These are phyloP conservation scores for Vollenhovia emeryi DNA, from an alignment of 1,140 invertebrate genomes.

Conservation along the genomic window DNA sequence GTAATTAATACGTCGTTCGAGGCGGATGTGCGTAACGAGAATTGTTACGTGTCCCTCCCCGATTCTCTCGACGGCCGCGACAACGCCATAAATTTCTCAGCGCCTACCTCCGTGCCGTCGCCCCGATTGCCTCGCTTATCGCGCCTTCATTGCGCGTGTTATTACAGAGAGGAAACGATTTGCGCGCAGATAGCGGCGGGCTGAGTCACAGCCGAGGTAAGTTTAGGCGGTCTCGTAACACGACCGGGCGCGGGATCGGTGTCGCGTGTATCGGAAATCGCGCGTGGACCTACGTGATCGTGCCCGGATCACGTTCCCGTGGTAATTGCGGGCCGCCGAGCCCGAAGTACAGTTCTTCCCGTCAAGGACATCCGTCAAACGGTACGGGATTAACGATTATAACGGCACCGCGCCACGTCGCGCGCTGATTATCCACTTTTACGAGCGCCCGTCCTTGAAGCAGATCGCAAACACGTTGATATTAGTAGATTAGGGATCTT, in stretches of 20 bases:
- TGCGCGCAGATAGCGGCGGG: conserved; percentile 34
- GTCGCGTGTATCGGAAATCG: conserved; percentile 25
- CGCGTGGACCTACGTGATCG: conserved; percentile 12
- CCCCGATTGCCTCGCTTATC: conserved; percentile 49
- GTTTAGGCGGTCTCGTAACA: conserved; percentile 35
- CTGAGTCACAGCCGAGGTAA: conserved; percentile 52
- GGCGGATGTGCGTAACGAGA: not conserved
- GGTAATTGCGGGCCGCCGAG: conserved; percentile 10
- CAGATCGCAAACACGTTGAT: not conserved
- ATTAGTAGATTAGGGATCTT: conserved; percentile 30
- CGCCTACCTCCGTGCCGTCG: conserved; percentile 15
- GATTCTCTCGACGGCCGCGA: not conserved
- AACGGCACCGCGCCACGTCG: conserved; percentile 18
- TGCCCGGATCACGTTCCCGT: conserved; percentile 13
- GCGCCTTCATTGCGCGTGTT: conserved; percentile 39
- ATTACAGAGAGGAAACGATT: conserved; percentile 53
- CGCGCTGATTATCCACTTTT: conserved; percentile 11
- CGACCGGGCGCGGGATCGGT: not conserved
- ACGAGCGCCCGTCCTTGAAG: conserved; percentile 17
- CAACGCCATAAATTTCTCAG: conserved; percentile 13
- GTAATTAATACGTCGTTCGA: not conserved
- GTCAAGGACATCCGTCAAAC: conserved; percentile 49
- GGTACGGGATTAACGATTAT: conserved; percentile 46
- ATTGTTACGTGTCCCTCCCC: not conserved
- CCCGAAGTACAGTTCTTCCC: conserved; percentile 6